Evolutionary conservation across 2,888 invertebrate species (phyloP).

Genomic region (Drosophila rellima): DNA sequence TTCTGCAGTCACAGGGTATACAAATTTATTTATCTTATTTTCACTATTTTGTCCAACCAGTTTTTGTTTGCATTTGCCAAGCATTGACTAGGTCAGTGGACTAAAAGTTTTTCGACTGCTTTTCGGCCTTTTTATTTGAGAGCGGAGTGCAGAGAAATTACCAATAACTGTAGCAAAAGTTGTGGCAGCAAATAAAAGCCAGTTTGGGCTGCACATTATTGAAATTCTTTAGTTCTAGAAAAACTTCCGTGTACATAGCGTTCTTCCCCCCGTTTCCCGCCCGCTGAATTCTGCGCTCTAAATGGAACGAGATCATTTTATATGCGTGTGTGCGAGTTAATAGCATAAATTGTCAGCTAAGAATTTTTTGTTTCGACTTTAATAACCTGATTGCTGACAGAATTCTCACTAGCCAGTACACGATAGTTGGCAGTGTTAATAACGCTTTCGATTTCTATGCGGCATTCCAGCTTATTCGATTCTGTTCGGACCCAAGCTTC

Average conservation of each 20-base stretch:
- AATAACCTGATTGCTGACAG: conserved; percentile 64
- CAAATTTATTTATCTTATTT: conserved; percentile 22
- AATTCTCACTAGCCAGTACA: conserved; percentile 35
- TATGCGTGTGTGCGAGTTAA: conserved; percentile 62
- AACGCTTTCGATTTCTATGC: conserved; percentile 71
- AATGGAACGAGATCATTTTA: conserved; percentile 51
- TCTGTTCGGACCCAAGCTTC: conserved; percentile 52
- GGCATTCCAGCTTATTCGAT: conserved; percentile 69
- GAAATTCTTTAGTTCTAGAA: conserved; percentile 35
- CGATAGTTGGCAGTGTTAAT: conserved; percentile 24
- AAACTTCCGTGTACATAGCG: conserved; percentile 57
- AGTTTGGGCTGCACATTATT: conserved; percentile 39
- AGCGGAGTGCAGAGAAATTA: conserved; percentile 43
- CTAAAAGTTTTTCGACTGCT: conserved; percentile 37
- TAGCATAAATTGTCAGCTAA: conserved; percentile 64
- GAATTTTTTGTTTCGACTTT: conserved; percentile 56
- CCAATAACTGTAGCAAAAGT: conserved; percentile 10
- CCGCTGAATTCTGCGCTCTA: conserved; percentile 25
- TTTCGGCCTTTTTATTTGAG: conserved; percentile 24
- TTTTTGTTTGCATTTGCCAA: conserved; percentile 43
- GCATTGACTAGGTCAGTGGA: conserved; percentile 67
- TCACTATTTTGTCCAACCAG: conserved; percentile 39
- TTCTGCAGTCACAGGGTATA: background rate
- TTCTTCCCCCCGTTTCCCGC: background rate
- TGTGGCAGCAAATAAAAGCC: conserved; percentile 9